A percentile compares a stretch with the other conserved stretches of the same genome.
These are phyloP conservation scores for Salvelinus fontinalis DNA, from an alignment of 2,113 vertebrate genomes.

Conservation along the genomic window DNA sequence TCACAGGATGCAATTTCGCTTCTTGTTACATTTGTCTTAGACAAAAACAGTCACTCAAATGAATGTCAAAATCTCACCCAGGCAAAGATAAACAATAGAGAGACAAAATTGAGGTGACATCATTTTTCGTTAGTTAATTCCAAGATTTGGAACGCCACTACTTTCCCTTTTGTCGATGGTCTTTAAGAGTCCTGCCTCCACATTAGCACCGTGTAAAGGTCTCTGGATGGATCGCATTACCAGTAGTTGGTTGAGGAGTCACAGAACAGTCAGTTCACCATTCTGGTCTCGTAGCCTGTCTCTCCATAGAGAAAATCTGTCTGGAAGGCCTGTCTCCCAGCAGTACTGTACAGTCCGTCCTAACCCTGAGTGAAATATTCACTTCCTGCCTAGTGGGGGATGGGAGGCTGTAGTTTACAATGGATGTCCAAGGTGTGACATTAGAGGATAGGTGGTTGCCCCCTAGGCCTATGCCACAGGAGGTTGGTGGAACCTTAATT, in stretches of 20 bases:
- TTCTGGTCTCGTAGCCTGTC: not conserved
- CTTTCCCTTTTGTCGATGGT: no score
- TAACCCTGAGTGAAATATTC: not conserved
- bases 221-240: not conserved
- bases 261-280: no score
- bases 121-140: no score
- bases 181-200: no score
- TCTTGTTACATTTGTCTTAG: not conserved
- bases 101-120: no score
- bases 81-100: no score
- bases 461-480: not conserved
- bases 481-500: not conserved
- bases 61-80: no score
- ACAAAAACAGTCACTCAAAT: not conserved
- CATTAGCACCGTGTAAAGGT: not conserved
- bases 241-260: no score
- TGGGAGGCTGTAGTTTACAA: not conserved
- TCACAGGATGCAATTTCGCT: not conserved
- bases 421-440: not conserved
- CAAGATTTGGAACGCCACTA: no score
- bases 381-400: not conserved
- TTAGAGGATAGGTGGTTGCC: no score
- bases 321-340: no score
- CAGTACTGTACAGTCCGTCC: no score
- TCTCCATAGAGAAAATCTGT: not conserved